Evolutionary conservation across 2,797 vertebrate genomes (phyloP), one percentile per base, ranked within the genome.

Genomic region (Podargus strigoides): DNA sequence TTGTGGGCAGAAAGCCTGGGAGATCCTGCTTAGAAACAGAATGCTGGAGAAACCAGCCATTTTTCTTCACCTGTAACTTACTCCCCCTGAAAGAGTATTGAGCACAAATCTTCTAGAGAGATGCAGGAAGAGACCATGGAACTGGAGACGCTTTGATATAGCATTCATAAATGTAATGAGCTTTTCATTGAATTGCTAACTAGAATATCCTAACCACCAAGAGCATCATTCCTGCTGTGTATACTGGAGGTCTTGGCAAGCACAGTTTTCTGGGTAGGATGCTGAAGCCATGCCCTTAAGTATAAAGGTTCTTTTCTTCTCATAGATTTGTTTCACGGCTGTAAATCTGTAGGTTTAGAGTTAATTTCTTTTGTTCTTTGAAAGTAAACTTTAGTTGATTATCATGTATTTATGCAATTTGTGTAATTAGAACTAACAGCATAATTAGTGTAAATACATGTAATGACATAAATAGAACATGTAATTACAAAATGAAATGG

Each of bases 391-490:
- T 95, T 82, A 76, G 82, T 88, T 93, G 78, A 94, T 97, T 97
- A 96, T 92, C 62, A 92, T 96, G 82, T 93, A 67, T 96, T 97
- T 98, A 96, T 97, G 96, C 95, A 97, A 97, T 98, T 98, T 97
- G 96, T 67, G 44, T 95, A 98, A 98, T 98, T 97, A 96, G 90
- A 83, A 77, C 90, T 94, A 96, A 96, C 90, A 90, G 74, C 79
- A 41, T 97, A 97, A 98, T 98, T 96, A 97, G 90, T 37, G 41
- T 97, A 97, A 97, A 97, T 94, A 96, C 52, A 50, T 92, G 83
- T 95, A 89, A 95, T 89, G 93, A 89, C 88, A 95, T 93, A 96
- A 95, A 93, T 80, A 94, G 95, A 97, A 96, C 93, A 93, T 93
- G 85, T 90, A 96, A 96, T 97, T 96, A 95, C 72, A 89, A 92